These are phyloP conservation scores for Cantharis flavilabris DNA, from an alignment of 2,888 invertebrate species.

Conservation along the genomic window DNA sequence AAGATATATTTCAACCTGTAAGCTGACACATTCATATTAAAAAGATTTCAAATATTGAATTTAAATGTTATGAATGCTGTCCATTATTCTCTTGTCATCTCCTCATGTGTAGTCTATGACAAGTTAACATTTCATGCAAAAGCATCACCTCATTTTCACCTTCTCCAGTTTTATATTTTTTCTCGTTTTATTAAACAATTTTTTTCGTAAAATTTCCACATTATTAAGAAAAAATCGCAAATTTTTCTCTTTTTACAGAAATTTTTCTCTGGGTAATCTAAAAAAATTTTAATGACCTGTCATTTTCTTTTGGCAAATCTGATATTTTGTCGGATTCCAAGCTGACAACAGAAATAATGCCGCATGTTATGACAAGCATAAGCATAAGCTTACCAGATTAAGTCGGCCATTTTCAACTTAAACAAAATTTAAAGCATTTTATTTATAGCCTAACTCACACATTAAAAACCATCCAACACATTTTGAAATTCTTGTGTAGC, in stretches of 20 bases:
- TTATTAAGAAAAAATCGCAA: not conserved
- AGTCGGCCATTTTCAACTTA: constrained; percentile 23
- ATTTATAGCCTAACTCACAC: constrained; percentile 20
- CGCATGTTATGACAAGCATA: not conserved
- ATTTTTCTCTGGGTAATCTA: not conserved
- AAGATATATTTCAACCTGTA: not conserved
- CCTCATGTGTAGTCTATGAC: constrained; percentile 21
- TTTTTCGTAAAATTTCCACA: not conserved
- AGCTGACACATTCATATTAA: constrained; percentile 23
- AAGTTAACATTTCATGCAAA: constrained; percentile 10
- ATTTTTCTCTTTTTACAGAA: not conserved
- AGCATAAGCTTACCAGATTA: constrained; percentile 21
- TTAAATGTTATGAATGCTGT: constrained; percentile 25
- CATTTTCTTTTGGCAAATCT: constrained; percentile 3
- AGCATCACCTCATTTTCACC: constrained; percentile 15
- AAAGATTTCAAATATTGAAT: constrained; percentile 20
- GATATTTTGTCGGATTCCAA: constrained; percentile 2
- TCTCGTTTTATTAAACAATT: constrained; percentile 5
- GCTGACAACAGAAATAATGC: constrained; percentile 1
- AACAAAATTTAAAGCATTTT: constrained; percentile 24
- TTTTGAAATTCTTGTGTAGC: not conserved
- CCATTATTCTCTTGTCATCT: constrained; percentile 24
- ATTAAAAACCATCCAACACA: constrained; percentile 7
- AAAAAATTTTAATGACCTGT: constrained; percentile 15
- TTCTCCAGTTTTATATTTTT: constrained; percentile 8